Evolutionary conservation across 2,113 vertebrate genomes (phyloP), one percentile per base, ranked within the genome.

Genomic region (Microcebus ravelobensis): DNA sequence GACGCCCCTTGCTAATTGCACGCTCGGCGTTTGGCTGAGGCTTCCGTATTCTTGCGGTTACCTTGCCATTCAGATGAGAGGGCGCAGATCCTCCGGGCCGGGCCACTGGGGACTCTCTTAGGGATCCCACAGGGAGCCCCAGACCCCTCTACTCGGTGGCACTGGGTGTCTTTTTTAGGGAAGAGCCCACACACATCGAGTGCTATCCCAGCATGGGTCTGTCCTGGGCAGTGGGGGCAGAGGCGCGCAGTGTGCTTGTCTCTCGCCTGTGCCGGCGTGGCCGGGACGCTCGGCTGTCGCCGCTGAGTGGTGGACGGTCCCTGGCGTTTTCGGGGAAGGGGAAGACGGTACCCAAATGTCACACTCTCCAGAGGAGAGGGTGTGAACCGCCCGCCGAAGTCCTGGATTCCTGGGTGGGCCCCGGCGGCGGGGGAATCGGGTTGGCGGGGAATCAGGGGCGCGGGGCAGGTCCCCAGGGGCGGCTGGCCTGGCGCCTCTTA

Each of bases 361-460:
- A 70, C 13, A 1, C 36, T 57, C 79, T 83, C 8, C 45, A 8
- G 52, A 85, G 12, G 27, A 45, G 71, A 76, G 34, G 8, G 12
- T 6, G 14, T 15, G n/a, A 12, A 27, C 42, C 74, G 34, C 27
- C 42, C 65, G 36, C n/a, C 48, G 23, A 42, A 14, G 9, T 2
- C 13, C 52, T 50, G 25, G 11, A 17, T 5, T 82, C 55, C 57
- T 15, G 20, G 48, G 20, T 0, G 10, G 70, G 48, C 59, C 67
- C 34, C 1, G 45, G 45, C 15, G 27, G 42, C 0, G 0, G 45
- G 31, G 36, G 36, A n/a, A 6, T 45, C 0, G 0, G 31, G 8
- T 48, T 48, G 36, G 57, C 39, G 63, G 70, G 25, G 42, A 45
- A 45, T 45, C 45, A 25, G 21, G 5, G 14, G 31, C 0, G 4